Base-by-base conservation (phyloP, 2,888 invertebrate genomes). In the Hydrotaea diabolus region DNA sequence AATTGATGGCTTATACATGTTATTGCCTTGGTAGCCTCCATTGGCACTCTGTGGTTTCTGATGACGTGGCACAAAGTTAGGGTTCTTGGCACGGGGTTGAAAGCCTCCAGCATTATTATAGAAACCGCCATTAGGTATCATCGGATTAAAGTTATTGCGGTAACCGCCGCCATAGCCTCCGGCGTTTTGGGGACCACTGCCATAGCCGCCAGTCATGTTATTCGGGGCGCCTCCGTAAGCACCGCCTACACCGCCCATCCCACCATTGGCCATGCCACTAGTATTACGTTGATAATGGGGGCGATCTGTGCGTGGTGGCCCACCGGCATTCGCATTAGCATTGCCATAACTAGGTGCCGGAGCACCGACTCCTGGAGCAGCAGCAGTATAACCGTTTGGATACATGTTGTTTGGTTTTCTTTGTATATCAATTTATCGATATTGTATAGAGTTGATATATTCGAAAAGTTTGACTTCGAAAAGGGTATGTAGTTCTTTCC, bases 21-120 rank as follows among this genome's bases (percentile, higher is more conserved):
- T 86, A 36, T 89, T 88, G 79, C 89, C 88, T 82, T 91, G 90
- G 81, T 87, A 88, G 46, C 87, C 87, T 59, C 83, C 87, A 5
- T 39, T 39, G 17, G 80, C 77, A n/a, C 77, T 86, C 77, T 86
- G 86, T 46, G 90, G 92, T 78, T 92, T 92, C 86, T 89, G 91
- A 78, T 90, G 90, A 83, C 91, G 90, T 81, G 91, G 91, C 26
- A 90, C 87, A 79, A 88, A 91, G 74, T 88, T 91, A 4, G 91
- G 90, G 88, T 90, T 91, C 64, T 90, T 90, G 59, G 87, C 88
- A 69, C 91, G 91, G 2, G 87, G 89, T 75, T 90, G 90, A 78
- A 88, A 91, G 49, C 89, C 86, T 82, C 86, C 85, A 17, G 88
- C 88, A 62, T 86, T 87, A 46, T 89, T 89, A 86, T 88, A 89